These are phyloP conservation scores for Galendromus occidentalis DNA, from an alignment of 1,140 invertebrate species.

Conservation along the genomic window DNA sequence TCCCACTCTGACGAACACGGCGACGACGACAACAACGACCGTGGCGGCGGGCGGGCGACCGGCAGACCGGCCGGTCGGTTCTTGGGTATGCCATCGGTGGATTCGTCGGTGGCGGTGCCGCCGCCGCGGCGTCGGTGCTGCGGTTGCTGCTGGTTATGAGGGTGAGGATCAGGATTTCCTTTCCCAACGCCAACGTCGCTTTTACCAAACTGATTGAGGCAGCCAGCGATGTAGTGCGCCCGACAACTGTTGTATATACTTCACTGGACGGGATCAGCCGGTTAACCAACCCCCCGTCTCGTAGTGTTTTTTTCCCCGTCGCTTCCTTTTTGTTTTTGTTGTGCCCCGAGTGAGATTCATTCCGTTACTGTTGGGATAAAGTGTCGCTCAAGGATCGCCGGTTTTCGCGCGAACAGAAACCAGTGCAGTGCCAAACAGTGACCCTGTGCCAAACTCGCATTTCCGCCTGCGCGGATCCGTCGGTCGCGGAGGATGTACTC, in stretches of 20 bases:
- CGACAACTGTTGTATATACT: background rate
- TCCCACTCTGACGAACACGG: background rate
- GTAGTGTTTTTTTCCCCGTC: background rate
- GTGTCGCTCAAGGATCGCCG: too few relatives aligned
- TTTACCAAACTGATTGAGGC: conserved; percentile 12
- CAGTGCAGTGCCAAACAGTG: too few relatives aligned
- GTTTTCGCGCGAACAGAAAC: too few relatives aligned
- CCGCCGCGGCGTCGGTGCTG: too few relatives aligned
- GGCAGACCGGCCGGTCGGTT: background rate
- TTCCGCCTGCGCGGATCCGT: too few relatives aligned
- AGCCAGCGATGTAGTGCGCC: background rate
- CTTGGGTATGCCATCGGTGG: background rate
- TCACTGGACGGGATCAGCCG: conserved; percentile 6
- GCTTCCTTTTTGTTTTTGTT: too few relatives aligned
- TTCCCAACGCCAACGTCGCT: conserved; percentile 11
- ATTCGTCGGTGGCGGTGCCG: too few relatives aligned
- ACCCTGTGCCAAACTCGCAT: too few relatives aligned
- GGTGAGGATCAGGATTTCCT: background rate
- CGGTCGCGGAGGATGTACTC: conserved; percentile 23
- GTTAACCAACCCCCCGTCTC: background rate
- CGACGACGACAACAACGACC: background rate
- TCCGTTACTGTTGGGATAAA: too few relatives aligned
- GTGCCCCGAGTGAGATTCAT: too few relatives aligned
- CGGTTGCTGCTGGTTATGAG: too few relatives aligned
- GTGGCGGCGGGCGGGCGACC: background rate